Evolutionary conservation across 30 jellyfish, hydroid and myxozoan species (phyloP), one percentile per base, ranked within the genome.

Genomic region (Hydractinia symbiolongicarpus): DNA sequence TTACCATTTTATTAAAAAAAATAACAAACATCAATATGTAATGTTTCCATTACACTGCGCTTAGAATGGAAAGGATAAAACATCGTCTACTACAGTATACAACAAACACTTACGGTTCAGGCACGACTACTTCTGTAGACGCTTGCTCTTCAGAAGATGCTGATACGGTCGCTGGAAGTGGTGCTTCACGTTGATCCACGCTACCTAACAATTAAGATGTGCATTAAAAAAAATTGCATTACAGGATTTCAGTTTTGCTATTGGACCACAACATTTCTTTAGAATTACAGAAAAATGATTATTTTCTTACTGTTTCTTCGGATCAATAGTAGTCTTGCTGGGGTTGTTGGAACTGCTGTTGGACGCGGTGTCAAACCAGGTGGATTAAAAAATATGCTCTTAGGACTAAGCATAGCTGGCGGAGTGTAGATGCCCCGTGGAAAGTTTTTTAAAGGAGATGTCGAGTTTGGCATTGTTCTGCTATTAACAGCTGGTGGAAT

Each of bases 321-420:
- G 15, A 88, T 88, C 50, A 88, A 81, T 68, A 85, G 55, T 82
- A 86, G 86, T 54, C 83, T 81, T 16, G 96, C 88, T 16, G 95
- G 95, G 4, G 98, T 96, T 21, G 98, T 86, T 19, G 82, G 79
- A 40, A 96, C 95, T 9, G 72, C 89, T 4, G 79, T 72, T 16
- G 74, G 84, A 50, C 96, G 78, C 7, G 98, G 98, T 52, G 98
- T 84, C 50, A 73, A 84, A 78, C 90, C 84, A 6, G 95, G 70
- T 8, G 96, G 96, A 20, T 95, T 87, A 81, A 93, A 93, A 85
- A 93, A 93, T 19, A 93, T 93, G 56, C 98, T 93, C 62, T 94
- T 61, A 53, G 98, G 98, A 40, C 96, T 88, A 11, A 93, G 94
- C 98, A 93, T 93, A 17, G 98, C 96, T 7, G 98, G 98, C 53